Evolutionary conservation across 2,797 vertebrate genomes (phyloP), one percentile per base, ranked within the genome.

Genomic region (Catamblyrhynchus diadema): DNA sequence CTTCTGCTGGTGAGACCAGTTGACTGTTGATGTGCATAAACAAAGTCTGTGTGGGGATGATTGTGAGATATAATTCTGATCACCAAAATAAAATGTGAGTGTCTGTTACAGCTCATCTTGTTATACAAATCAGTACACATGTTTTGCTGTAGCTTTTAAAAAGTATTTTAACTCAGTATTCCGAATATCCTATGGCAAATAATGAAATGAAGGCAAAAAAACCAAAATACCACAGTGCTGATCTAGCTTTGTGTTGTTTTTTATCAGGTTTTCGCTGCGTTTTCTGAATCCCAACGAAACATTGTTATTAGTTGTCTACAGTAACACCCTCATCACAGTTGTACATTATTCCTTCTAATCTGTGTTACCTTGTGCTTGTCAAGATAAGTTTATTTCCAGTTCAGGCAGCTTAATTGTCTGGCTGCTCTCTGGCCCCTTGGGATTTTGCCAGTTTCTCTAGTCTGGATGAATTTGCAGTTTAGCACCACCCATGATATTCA

Each of bases 361-460:
- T 95, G 19, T 54, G 79, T 71, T 94, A 92, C 73, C 80, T 86
- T 88, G 87, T 88, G 86, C 80, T 79, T 86, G 93, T 94, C 92
- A 93, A 50, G 86, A 84, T 86, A 93, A 92, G 59, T 93, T 90
- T 88, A 51, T 93, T 86, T 85, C 19, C 15, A 27, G 33, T 4
- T 81, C 15, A 37, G 39, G 72, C 56, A 62, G 44, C 41, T 92
- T 94, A 81, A 70, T 81, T 86, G 65, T 73, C 60, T 74, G 84
- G 25, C 81, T 87, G 65, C 86, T 71, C 50, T 67, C 42, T 3
- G 11, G 17, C 27, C 57, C 42, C 33, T 60, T 85, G 79, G 79
- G 60, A 71, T 86, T 81, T 35, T 33, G 35, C 48, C 14, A 11
- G 78, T 91, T 88, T 81, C 42, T 65, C 53, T 45, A 28, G 45